Base-by-base conservation (phyloP, 2,113 vertebrate genomes). In the Suricata suricatta region DNA sequence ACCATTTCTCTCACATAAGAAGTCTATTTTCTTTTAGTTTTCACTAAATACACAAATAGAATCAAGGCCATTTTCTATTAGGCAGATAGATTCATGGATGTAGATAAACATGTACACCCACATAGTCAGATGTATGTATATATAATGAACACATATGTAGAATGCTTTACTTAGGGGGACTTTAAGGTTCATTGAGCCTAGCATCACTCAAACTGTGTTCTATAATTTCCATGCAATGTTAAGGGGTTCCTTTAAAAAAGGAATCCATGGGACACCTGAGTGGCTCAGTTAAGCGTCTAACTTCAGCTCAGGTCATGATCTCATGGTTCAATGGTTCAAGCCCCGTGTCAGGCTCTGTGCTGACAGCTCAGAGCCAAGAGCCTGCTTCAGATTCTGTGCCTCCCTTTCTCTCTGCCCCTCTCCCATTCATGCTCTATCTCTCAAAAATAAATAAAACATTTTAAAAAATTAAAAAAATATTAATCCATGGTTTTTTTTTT, bases 1-100 rank as follows among this genome's bases (percentile, higher is more conserved):
- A 17, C 12, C 9, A 76, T 89, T 98, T 97, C 77, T 76, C 47
- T 89, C 79, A 88, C 66, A 89, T 77, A 87, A 38, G 21, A 90
- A 83, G 50, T 69, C 35, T 69, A 63, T 21, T 86, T 94, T 33
- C 2, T 35, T 89, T 81, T 90, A 47, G 1, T 35, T 87, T 94
- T 35, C 31, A 33, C 81, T 92, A 91, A 95, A 66, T 57, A 5
- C 80, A 84, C 66, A 88, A 83, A 17, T 68, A 76, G 12, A 92
- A 90, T 93, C 21, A 60, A 33, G 47, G 11, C 44, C 63, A 41
- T 71, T 96, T 96, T 95, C 52, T 79, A 44, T 57, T 69, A 66
- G 23, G 6, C 44, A 31, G 7, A 76, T 31, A 14, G 7, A 17
- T 44, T 25, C 27, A 47, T 29, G 41, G 41, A 76, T 44, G 41